Conservation (phyloP, 2,888 invertebrate genomes). For the Cyaniris semiargus region DNA sequence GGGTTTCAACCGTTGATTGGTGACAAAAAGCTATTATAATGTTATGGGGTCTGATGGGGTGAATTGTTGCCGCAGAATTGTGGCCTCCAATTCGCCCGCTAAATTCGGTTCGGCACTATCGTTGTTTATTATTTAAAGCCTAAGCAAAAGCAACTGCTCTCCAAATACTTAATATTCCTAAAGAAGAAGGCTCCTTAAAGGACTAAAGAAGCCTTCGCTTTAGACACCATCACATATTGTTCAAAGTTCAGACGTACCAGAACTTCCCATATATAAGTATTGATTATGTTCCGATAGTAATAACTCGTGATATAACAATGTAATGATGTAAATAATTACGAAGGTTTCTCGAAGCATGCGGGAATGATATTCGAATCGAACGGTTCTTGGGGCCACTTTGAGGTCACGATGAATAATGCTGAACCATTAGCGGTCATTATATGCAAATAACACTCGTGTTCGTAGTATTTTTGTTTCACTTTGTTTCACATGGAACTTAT, state of each 20-base stretch:
- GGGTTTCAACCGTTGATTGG: background rate
- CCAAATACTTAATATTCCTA: background rate
- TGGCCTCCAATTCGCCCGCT: background rate
- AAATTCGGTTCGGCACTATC: background rate
- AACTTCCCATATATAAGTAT: background rate
- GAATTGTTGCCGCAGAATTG: background rate
- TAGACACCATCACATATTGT: background rate
- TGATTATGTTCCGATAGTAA: background rate
- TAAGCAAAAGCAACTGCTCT: background rate
- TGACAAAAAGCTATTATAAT: background rate
- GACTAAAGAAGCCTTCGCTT: background rate
- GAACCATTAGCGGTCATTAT: slow-evolving; percentile 76
- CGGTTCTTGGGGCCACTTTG: slow-evolving; percentile 67
- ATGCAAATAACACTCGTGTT: slow-evolving; percentile 72
- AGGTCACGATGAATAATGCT: slow-evolving; percentile 72
- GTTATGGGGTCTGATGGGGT: background rate
- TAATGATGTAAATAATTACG: slow-evolving; percentile 30
- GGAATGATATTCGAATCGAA: slow-evolving; percentile 52
- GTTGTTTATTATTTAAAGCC: background rate
- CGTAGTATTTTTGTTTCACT: slow-evolving; percentile 34
- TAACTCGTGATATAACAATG: slow-evolving; percentile 6
- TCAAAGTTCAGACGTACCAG: background rate
- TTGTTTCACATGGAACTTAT: background rate
- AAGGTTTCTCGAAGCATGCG: slow-evolving; percentile 37
- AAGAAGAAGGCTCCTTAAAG: background rate